phyloP scores from a whole-genome alignment of 2,888 invertebrate species.

The Masnerella sp. region DNA sequence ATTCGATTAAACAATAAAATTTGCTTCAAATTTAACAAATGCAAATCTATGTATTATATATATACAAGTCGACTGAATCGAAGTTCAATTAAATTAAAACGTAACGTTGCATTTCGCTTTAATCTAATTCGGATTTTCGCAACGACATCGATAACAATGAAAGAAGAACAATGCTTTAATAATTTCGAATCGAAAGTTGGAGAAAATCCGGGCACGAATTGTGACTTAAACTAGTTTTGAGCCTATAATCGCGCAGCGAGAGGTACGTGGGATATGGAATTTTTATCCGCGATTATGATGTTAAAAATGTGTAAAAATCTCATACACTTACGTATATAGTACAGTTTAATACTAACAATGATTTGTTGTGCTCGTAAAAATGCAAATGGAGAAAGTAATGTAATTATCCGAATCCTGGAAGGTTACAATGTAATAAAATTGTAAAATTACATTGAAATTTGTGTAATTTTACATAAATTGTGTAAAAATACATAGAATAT shows the following conservation, averaged over 20 bases:
- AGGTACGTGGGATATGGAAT: constrained; percentile 5
- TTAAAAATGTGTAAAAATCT: constrained; percentile 43
- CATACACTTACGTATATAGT: constrained; percentile 26
- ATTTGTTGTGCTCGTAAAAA: constrained; percentile 34
- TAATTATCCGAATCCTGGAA: too few relatives aligned
- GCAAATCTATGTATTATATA: constrained; percentile 9
- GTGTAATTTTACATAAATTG: too few relatives aligned
- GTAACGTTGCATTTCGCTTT: too few relatives aligned
- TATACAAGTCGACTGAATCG: not conserved
- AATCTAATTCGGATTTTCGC: too few relatives aligned
- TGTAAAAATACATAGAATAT: too few relatives aligned
- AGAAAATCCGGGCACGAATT: constrained; percentile 37
- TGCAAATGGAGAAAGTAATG: constrained; percentile 12
- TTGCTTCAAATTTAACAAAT: constrained; percentile 23
- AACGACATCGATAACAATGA: too few relatives aligned
- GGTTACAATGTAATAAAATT: not conserved
- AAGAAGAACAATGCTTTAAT: not conserved
- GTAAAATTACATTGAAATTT: too few relatives aligned
- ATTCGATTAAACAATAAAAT: constrained; percentile 14
- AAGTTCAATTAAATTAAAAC: not conserved
- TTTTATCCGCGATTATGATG: constrained; percentile 25
- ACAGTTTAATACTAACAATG: constrained; percentile 16
- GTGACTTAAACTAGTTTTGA: constrained; percentile 35
- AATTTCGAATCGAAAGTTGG: not conserved
- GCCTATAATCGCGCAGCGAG: constrained; percentile 29